Percentiles rank a stretch among this genome's conserved stretches.
These are phyloP conservation scores for Mesochorus sp. DNA, from an alignment of 2,888 invertebrate genomes.

Conservation along the genomic window DNA sequence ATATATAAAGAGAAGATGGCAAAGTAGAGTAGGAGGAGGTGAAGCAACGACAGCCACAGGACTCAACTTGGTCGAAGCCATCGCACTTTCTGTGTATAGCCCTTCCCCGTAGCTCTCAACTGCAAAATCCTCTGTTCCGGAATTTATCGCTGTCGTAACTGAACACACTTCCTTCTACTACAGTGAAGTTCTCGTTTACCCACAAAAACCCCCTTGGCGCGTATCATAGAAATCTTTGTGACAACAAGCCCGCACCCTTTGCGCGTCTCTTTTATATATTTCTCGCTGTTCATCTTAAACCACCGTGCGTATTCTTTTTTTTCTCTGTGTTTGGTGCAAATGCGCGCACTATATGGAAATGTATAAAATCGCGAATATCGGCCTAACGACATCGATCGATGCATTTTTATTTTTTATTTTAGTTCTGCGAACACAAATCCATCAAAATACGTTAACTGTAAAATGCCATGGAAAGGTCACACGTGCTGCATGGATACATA, in stretches of 20 bases:
- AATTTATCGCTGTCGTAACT: slow-evolving; percentile 77
- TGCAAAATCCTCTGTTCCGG: slow-evolving; percentile 77
- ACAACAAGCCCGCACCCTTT: slow-evolving; percentile 33
- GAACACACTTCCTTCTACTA: slow-evolving; percentile 60
- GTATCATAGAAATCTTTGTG: slow-evolving; percentile 34
- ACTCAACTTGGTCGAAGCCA: slow-evolving; percentile 66
- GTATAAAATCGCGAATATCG: neutral
- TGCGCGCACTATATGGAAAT: neutral
- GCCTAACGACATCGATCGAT: neutral
- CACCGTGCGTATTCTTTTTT: neutral
- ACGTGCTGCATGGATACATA: too few species aligned
- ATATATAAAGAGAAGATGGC: too few species aligned
- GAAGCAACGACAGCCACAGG: slow-evolving; percentile 68
- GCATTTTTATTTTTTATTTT: neutral
- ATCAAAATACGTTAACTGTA: neutral
- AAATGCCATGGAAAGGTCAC: neutral
- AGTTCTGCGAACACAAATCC: neutral
- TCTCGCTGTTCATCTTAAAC: slow-evolving; percentile 19
- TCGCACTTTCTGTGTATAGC: slow-evolving; percentile 53
- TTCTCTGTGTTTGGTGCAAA: neutral
- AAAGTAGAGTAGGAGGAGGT: slow-evolving; percentile 25
- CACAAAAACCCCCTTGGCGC: slow-evolving; percentile 4
- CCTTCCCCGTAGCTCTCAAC: slow-evolving; percentile 78
- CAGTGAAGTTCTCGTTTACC: slow-evolving; percentile 32
- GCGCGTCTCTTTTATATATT: slow-evolving; percentile 47